These are phyloP conservation scores for Chlamydotis undulata DNA, from an alignment of 2,113 vertebrate genomes.

Conservation along the genomic window DNA sequence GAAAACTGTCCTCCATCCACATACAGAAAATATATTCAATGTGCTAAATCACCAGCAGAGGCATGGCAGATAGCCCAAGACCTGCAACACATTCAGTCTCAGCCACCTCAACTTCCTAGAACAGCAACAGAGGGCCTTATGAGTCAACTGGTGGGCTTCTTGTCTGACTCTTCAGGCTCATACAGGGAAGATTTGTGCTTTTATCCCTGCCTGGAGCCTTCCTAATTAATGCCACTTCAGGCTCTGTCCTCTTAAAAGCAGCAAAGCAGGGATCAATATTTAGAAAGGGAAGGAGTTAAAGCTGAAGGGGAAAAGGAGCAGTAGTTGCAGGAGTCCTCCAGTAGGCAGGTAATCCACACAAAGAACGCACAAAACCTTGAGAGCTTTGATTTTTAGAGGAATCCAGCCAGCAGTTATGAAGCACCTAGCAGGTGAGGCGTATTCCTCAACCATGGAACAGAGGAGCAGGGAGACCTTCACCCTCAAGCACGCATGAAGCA, in stretches of 20 bases:
- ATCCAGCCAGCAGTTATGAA: neutral
- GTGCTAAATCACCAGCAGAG: neutral
- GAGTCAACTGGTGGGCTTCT: neutral
- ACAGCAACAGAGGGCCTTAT: fast-evolving
- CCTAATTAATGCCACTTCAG: neutral
- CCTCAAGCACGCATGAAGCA: neutral
- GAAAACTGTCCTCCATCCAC: neutral
- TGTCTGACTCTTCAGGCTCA: neutral
- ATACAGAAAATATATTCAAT: neutral
- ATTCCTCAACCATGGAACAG: neutral
- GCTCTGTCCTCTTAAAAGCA: neutral
- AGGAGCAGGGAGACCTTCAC: neutral
- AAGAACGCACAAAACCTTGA: neutral
- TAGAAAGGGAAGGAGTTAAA: neutral
- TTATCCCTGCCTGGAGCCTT: neutral
- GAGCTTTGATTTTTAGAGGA: neutral
- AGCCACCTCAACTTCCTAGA: neutral
- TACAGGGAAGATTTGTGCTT: neutral
- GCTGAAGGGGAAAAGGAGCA: neutral
- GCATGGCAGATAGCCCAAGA: neutral
- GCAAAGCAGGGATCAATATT: neutral
- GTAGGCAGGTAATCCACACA: neutral
- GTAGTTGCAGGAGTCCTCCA: neutral
- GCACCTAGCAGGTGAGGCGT: fast-evolving
- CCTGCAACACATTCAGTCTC: neutral